Conservation (phyloP, 2,797 vertebrate genomes). For the Galaxias olidus region DNA sequence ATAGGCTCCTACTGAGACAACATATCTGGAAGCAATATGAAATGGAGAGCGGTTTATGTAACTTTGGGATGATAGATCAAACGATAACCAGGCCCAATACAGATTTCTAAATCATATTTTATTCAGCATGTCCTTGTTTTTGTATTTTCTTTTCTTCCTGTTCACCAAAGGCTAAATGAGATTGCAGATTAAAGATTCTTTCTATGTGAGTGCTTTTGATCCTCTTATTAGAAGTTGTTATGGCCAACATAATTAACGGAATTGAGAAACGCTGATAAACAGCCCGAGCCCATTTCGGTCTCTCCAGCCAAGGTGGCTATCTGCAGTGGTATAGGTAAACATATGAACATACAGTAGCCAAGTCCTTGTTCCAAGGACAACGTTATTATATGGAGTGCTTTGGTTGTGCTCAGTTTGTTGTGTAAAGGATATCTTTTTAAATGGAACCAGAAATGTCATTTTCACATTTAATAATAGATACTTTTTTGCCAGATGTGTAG, state of each 20-base stretch:
- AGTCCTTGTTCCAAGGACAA: no score
- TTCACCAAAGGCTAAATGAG: constrained; percentile 20
- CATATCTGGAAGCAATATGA: no score
- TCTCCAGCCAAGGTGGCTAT: background rate
- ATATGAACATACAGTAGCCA: no score
- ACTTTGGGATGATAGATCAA: background rate
- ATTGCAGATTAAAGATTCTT: constrained; percentile 28
- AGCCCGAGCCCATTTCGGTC: constrained; percentile 3
- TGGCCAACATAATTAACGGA: constrained; percentile 13
- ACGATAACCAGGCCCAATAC: constrained; percentile 7
- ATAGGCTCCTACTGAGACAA: no score
- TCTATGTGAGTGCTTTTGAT: constrained; percentile 32
- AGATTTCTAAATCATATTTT: constrained; percentile 20
- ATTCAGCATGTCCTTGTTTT: background rate
- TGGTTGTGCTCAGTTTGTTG: no score
- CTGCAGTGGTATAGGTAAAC: no score
- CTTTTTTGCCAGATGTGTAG: no score
- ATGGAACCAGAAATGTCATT: no score
- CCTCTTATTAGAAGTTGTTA: constrained; percentile 11
- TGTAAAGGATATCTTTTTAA: no score
- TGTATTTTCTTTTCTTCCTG: constrained; percentile 12
- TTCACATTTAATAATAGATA: no score
- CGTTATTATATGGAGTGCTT: no score
- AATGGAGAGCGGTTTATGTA: no score
- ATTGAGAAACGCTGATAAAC: constrained; percentile 37